Evolutionary conservation across 2,113 vertebrate genomes (phyloP), one percentile per base, ranked within the genome.

Genomic region (Datnioides undecimradiatus): DNA sequence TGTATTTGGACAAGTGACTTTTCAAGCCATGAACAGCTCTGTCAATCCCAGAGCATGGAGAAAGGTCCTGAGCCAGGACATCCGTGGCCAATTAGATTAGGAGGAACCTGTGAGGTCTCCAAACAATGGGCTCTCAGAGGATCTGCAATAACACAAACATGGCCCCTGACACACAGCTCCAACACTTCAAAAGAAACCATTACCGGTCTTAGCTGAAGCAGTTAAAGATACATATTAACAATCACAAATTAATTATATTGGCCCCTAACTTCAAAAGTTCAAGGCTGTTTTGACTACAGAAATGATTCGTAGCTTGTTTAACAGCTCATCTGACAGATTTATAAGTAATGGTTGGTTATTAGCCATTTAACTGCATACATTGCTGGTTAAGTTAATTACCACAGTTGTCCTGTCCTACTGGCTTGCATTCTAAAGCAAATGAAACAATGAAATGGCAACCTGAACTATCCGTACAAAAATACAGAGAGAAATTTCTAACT

Each of bases 111-210:
- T 90, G 89, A 87, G 89, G 93, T 92, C 89, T 80, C 74, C 60
- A 89, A 90, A 90, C 85, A 91, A 88, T 80, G 72, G 55, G 67
- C 84, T 86, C 81, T 90, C 71, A 88, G 86, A 91, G 73, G 83
- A 90, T 93, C 82, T 85, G 84, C 80, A 92, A 90, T 79, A 90
- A 90, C 81, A 93, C 82, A 82, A 91, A 91, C 87, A 93, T 87
- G 85, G 73, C 82, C 89, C 64, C 69, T 85, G 81, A 90, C 86
- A 90, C 82, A 81, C 86, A 73, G 57, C 21, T 51, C n/a, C 34
- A 72, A 36, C 23, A 83, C 91, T 90, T 92, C 88, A 90, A 88
- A 91, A 78, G 84, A 73, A 87, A 87, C 64, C 58, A 83, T 88
- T 82, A 87, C 31, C 2, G 34, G 73, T 76, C 52, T 74, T 59